Base-by-base conservation (phyloP, 2,888 invertebrate genomes). In the Pteria penguin region DNA sequence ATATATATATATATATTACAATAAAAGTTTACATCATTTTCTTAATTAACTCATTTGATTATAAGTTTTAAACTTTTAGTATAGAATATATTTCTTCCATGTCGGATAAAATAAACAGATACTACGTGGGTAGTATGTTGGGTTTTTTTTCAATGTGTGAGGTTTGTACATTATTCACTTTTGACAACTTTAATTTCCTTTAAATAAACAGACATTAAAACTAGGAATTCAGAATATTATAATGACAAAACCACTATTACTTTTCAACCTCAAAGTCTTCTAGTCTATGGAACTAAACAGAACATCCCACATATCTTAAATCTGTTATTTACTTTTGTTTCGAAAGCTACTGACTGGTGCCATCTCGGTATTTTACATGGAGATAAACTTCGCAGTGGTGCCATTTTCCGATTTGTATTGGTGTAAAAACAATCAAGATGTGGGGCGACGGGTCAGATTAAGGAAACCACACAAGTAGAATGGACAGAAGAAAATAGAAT, bases 401-500 rank as follows among this genome's bases (percentile, higher is more conserved):
- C 45, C 45, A 18, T 18, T 45, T 45, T 45, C 11, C 11, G 18
- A 45, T 45, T 18, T 45, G 8, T 45, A 45, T 18, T 45, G 18
- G 11, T 45, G 18, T 45, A 45, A 45, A n/a, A 18, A 45, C 45
- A 45, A 45, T 45, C 45, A 45, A 45, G 8, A 14, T 45, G 11
- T 45, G 45, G 11, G 18, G 18, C 11, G 45, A 45, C 11, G 45
- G 45, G 45, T 45, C 45, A 45, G 18, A 45, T 45, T 45, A 18
- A 14, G 45, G 18, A 45, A 45, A 45, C 45, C 45, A 45, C 45
- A 45, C 45, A 45, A 45, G 45, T 45, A 14, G 45, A 14, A 45
- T 45, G 45, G 45, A 45, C 45, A 45, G 45, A 14, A 45, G 45
- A 45, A 45, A 11, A 65, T 45, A 65, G 27, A 33, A 36, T 65